phyloP scores from a whole-genome alignment of 2,113 vertebrate genomes.

The Numenius arquata region DNA sequence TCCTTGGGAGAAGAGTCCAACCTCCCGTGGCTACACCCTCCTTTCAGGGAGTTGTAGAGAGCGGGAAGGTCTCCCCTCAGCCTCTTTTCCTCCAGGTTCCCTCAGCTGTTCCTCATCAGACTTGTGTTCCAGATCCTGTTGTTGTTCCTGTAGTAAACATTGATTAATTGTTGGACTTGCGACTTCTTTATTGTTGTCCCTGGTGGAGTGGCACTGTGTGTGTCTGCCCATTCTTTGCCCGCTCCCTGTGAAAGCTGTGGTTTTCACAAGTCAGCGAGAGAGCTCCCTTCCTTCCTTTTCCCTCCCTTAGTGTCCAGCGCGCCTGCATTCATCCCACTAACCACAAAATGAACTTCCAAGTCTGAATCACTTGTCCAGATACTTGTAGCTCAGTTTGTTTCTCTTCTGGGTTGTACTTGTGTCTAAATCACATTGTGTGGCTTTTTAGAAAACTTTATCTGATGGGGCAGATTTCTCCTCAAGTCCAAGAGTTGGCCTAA shows the following conservation, averaged over 20 bases:
- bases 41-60: too few relatives aligned
- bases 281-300: not conserved
- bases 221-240: not conserved
- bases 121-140: too few relatives aligned
- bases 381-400: not conserved
- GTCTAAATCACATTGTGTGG: not conserved
- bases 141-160: not conserved
- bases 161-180: not conserved
- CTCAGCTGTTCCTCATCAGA: too few relatives aligned
- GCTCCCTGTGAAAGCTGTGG: rapidly evolving
- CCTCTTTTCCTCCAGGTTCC: too few relatives aligned
- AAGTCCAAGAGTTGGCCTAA: not conserved
- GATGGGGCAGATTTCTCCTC: not conserved
- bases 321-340: not conserved
- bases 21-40: too few relatives aligned
- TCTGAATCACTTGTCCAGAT: not conserved
- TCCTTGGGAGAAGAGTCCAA: too few relatives aligned
- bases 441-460: not conserved
- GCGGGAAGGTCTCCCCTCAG: too few relatives aligned
- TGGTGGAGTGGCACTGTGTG: not conserved
- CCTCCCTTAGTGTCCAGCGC: not conserved
- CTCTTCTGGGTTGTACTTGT: not conserved
- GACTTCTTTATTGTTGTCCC: not conserved
- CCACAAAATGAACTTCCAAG: not conserved
- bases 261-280: not conserved